Evolutionary conservation across 2,797 vertebrate genomes (phyloP).

Genomic region (Halcyon leucocephala): DNA sequence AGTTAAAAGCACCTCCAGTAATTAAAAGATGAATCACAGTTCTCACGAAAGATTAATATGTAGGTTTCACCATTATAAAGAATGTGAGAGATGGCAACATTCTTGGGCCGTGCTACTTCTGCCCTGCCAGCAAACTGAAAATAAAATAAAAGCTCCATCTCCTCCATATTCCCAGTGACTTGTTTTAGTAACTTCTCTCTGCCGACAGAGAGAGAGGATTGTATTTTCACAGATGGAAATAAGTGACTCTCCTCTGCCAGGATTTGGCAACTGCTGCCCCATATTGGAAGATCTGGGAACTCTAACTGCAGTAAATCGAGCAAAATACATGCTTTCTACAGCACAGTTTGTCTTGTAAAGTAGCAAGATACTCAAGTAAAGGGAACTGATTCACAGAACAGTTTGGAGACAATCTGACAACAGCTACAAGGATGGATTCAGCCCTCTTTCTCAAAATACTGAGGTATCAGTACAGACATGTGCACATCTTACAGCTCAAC

Average conservation of each 20-base stretch:
- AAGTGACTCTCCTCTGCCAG: slow-evolving; percentile 34
- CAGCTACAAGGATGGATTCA: neutral
- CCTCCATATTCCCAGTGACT: neutral
- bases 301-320: slow-evolving; percentile 13
- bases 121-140: slow-evolving; percentile 8
- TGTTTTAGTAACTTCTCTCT: slow-evolving; percentile 47
- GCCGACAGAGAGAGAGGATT: neutral
- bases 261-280: slow-evolving; percentile 71
- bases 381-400: neutral
- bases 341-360: neutral
- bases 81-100: slow-evolving; percentile 45
- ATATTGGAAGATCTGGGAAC: slow-evolving; percentile 65
- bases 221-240: slow-evolving; percentile 53
- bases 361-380: neutral
- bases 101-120: neutral
- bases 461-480: neutral
- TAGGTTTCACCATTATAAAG: slow-evolving; percentile 37
- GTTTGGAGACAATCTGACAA: neutral
- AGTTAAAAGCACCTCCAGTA: slow-evolving; percentile 45
- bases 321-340: neutral
- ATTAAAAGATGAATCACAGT: slow-evolving; percentile 45
- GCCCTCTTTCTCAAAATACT: neutral
- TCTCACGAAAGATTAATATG: neutral
- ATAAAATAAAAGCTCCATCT: neutral
- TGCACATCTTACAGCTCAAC: neutral